These are phyloP conservation scores for Mionectes olivaceus DNA, from an alignment of 2,797 vertebrate species.

Conservation along the genomic window DNA sequence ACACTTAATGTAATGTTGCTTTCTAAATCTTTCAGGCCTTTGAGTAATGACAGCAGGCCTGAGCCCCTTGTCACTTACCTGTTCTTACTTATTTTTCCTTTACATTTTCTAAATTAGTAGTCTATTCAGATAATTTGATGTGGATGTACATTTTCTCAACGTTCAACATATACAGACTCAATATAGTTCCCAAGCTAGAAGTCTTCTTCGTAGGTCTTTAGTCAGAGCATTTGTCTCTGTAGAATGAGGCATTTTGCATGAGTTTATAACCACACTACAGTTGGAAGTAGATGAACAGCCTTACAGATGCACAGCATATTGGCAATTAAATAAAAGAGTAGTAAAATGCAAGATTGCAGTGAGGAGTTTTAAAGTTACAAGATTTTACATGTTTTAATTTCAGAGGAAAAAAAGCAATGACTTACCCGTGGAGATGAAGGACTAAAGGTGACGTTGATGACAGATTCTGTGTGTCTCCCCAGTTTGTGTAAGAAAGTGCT, in stretches of 20 bases:
- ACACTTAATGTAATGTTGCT: neutral
- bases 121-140: neutral
- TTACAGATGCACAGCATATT: neutral
- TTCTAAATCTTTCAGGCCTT: neutral
- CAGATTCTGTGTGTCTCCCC: conserved; percentile 83
- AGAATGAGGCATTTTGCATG: neutral
- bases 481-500: conserved; percentile 86
- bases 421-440: conserved; percentile 86
- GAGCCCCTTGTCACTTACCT: neutral
- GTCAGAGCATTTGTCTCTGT: neutral
- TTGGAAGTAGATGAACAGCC: neutral
- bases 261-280: neutral
- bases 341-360: neutral
- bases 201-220: neutral
- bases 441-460: conserved; percentile 86
- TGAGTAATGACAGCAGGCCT: neutral
- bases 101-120: neutral
- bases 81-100: neutral
- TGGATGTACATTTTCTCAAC: neutral
- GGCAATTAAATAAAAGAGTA: neutral
- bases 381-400: neutral
- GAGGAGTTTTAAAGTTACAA: neutral
- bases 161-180: neutral
- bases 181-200: neutral
- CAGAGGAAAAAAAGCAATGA: neutral